Evolutionary conservation across 2,888 invertebrate genomes (phyloP), one percentile per base, ranked within the genome.

Genomic region (Lumbricus terrestris): DNA sequence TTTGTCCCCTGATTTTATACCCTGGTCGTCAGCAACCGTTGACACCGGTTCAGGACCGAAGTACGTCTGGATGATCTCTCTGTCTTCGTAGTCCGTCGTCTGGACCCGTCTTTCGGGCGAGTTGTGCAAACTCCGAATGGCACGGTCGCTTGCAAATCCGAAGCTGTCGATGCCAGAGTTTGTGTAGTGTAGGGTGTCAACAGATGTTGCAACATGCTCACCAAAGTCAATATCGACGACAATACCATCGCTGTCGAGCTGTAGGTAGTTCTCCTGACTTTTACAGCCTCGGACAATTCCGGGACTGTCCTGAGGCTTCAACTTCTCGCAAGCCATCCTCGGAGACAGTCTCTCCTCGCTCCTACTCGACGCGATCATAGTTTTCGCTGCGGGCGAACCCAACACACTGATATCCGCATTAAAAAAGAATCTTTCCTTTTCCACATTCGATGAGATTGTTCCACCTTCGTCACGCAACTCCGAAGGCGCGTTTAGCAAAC

Each of bases 171-270:
- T 20, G 20, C 91, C 91, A n/a, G 90, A 91, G n/a, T 82, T 38
- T 37, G 91, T 88, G 54, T 90, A 91, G 85, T 98, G 96, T 91
- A 98, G 96, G 91, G 98, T 98, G 95, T 98, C 98, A 92, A 98
- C 96, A 92, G 98, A 98, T 95, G 98, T 98, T 94, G 98, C 98
- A 94, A 98, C 97, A 95, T 98, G 97, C 95, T 98, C 98, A 95
- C 98, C 98, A 94, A 98, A 97, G 93, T 98, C 98, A 93, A 97
- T 97, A 93, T 97, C 97, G 92, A 98, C 97, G 92, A 97, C 97
- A 94, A 97, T 97, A 95, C 97, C 96, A 88, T 96, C 96, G 37
- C 91, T 92, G 94, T 97, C 97, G 97, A 69, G 97, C 96, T 97
- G 96, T 92, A 98, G 95, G 94, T 98, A 98, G 95, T 98, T 98